phyloP scores from a whole-genome alignment of 2,888 invertebrate genomes.

The Danaus chrysippus region DNA sequence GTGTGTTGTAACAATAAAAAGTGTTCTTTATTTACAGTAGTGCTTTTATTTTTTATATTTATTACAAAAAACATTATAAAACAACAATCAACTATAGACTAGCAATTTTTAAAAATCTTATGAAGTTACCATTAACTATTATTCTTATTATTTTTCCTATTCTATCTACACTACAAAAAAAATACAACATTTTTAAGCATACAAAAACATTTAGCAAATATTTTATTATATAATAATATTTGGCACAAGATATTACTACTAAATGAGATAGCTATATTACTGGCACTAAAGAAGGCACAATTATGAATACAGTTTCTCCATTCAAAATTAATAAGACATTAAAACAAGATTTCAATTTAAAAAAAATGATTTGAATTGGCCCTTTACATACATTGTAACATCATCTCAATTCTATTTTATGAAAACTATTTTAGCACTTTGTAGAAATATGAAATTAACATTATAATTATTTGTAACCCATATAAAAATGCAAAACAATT shows the following conservation, averaged over 20 bases:
- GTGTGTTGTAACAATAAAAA: not conserved
- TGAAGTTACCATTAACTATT: not conserved
- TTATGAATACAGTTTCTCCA: not conserved
- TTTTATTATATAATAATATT: constrained; percentile 2
- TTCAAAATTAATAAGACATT: not conserved
- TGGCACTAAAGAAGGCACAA: not conserved
- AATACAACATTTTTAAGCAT: not conserved
- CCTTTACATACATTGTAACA: too few species aligned
- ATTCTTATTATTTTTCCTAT: not conserved
- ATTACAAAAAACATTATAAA: not conserved
- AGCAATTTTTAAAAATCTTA: not conserved
- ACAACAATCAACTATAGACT: constrained; percentile 1
- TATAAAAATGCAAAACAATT: not conserved
- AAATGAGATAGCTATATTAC: constrained; percentile 5
- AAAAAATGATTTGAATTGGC: too few species aligned
- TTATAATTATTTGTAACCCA: too few species aligned
- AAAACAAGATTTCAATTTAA: too few species aligned
- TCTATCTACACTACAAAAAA: constrained; percentile 6
- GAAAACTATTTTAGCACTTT: too few species aligned
- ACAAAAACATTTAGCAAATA: constrained; percentile 3
- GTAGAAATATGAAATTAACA: too few species aligned
- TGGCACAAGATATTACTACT: constrained; percentile 12
- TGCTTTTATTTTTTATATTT: not conserved
- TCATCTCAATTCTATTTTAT: too few species aligned
- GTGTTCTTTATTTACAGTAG: not conserved